Conservation (phyloP, 2,888 invertebrate species). For the Orgyia antiqua region DNA sequence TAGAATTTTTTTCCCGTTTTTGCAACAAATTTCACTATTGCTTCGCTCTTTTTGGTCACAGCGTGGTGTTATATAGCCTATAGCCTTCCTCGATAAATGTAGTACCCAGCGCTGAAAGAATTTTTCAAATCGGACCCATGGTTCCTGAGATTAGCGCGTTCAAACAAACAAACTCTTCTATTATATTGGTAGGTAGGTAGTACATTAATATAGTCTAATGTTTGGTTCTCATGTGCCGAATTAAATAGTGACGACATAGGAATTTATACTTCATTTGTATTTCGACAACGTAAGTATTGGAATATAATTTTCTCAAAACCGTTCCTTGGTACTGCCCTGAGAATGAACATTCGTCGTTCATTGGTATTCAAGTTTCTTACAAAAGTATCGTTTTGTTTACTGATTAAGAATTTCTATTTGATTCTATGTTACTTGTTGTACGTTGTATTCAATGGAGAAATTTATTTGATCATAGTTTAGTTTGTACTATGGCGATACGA, state of each 20-base stretch:
- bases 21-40: too few species aligned
- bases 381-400: conserved; percentile 45
- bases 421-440: conserved; percentile 39
- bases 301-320: conserved; percentile 74
- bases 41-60: too few species aligned
- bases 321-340: conserved; percentile 64
- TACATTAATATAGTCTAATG: too few species aligned
- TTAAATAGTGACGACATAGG: conserved; percentile 56
- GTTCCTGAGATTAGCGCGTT: too few species aligned
- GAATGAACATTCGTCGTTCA: conserved; percentile 46
- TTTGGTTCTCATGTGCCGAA: conserved; percentile 58
- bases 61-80: too few species aligned
- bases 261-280: conserved; percentile 61
- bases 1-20: too few species aligned
- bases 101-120: too few species aligned
- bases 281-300: conserved; percentile 53
- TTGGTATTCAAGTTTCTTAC: conserved; percentile 51
- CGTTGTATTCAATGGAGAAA: conserved; percentile 33
- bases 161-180: too few species aligned
- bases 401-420: conserved; percentile 49
- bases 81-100: too few species aligned
- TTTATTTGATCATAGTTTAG: too few species aligned
- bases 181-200: too few species aligned
- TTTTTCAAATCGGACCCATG: too few species aligned
- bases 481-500: conserved; percentile 25